phyloP scores from a whole-genome alignment of 1,140 invertebrate species.

The Calliphora vicina region DNA sequence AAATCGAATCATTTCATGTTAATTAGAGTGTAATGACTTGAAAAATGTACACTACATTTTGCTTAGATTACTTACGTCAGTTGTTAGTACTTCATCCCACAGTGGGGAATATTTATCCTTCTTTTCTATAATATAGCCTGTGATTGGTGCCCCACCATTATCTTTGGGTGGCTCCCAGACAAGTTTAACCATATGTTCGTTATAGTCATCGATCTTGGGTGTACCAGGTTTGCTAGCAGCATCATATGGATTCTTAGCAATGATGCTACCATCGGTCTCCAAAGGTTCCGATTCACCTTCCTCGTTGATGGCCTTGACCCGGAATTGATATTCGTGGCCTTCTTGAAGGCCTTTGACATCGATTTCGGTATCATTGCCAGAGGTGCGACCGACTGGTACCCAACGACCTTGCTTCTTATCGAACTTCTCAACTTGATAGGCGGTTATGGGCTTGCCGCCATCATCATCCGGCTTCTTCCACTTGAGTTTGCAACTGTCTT shows the following conservation, averaged over 20 bases:
- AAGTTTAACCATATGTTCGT: slow-evolving; percentile 89
- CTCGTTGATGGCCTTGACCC: slow-evolving; percentile 97
- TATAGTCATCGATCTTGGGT: slow-evolving; percentile 91
- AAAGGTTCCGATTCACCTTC: slow-evolving; percentile 97
- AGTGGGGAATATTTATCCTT: slow-evolving; percentile 88
- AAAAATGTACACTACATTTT: neutral
- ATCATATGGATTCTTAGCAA: slow-evolving; percentile 68
- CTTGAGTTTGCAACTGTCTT: slow-evolving; percentile 84
- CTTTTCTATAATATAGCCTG: slow-evolving; percentile 96
- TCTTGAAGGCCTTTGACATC: slow-evolving; percentile 91
- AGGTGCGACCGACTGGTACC: slow-evolving; percentile 87
- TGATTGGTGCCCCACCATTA: slow-evolving; percentile 93
- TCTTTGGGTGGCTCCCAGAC: slow-evolving; percentile 92
- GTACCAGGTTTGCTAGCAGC: slow-evolving; percentile 86
- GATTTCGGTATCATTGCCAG: slow-evolving; percentile 80
- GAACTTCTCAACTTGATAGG: slow-evolving; percentile 96
- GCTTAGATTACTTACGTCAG: slow-evolving; percentile 67
- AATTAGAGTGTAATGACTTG: too few species aligned
- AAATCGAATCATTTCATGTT: too few species aligned
- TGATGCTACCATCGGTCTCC: slow-evolving; percentile 80
- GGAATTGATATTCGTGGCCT: slow-evolving; percentile 95
- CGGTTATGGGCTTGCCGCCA: slow-evolving; percentile 93
- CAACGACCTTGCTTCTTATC: slow-evolving; percentile 93
- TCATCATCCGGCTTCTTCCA: slow-evolving; percentile 99
- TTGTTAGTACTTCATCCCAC: slow-evolving; percentile 90